Evolutionary conservation across 2,113 vertebrate species (phyloP).

Genomic region (Rhynchomys soricoides): DNA sequence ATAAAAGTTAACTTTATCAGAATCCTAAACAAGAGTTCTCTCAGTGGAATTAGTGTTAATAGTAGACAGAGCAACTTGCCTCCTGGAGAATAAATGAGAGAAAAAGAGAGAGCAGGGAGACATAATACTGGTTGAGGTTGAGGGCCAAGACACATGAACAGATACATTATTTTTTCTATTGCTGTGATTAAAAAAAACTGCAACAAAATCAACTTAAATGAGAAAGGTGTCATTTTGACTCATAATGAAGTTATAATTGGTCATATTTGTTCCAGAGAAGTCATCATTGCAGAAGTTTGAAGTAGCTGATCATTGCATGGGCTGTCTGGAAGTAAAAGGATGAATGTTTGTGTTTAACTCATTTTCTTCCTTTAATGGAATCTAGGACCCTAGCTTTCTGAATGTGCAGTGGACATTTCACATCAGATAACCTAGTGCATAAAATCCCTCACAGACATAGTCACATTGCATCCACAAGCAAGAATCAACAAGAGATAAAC

Average conservation of each 20-base stretch:
- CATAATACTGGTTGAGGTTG: neutral
- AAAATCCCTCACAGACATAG: neutral
- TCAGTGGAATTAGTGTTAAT: neutral
- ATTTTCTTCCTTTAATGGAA: neutral
- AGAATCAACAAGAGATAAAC: neutral
- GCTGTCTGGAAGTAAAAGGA: neutral
- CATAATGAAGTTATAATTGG: neutral
- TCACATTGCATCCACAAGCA: neutral
- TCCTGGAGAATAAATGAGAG: neutral
- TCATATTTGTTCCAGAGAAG: neutral
- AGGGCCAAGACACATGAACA: neutral
- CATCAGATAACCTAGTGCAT: neutral
- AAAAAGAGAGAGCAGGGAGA: no score
- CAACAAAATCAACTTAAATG: neutral
- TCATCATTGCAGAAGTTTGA: neutral
- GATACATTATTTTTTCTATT: neutral
- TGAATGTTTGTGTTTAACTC: neutral
- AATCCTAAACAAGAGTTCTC: neutral
- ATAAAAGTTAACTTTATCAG: neutral
- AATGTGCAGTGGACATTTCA: neutral
- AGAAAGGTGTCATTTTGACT: neutral
- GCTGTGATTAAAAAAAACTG: neutral
- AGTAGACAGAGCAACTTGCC: neutral
- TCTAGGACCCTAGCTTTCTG: neutral
- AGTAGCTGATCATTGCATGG: neutral